Evolutionary conservation across 2,888 invertebrate genomes (phyloP), one percentile per base, ranked within the genome.

Genomic region (Lymantria monacha): DNA sequence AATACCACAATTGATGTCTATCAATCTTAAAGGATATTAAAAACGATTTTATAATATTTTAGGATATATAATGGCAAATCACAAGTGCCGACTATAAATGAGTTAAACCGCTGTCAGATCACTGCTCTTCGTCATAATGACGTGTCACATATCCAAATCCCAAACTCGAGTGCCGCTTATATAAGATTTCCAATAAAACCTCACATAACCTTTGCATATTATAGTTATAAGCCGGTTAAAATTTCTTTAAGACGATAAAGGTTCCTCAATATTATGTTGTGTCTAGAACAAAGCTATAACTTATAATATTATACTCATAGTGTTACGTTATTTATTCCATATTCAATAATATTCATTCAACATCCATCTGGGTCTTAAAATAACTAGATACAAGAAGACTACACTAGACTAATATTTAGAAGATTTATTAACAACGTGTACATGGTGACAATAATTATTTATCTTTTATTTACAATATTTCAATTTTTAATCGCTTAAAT

Each of bases 51-150:
- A 22, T 22, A 22, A 22, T 22, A 22, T 22, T 22, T 22, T 22
- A 22, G 22, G 5, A 22, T 5, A 38, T 13, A 1, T 38, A n/a
- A 38, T 7, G n/a, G 79, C 66, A 71, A 74, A 73, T 79, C 79
- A 87, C 86, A 85, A 77, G 74, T 61, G 69, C 87, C 88, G 87
- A 74, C 82, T 61, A 61, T 80, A 81, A 81, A 81, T 78, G 73
- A 76, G 84, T 86, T 87, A 87, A 67, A 70, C 67, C 74, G 74
- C 74, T 78, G 79, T 84, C 84, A 68, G 80, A 82, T 83, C 81
- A 80, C 60, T 61, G 63, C 58, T 62, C 63, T 63, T 53, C 55
- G 38, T 65, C 62, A 70, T 69, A 79, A 77, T 73, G 66, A 68
- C 59, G 62, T 72, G 72, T 70, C 78, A 72, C 63, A 68, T 74